Base-by-base conservation (phyloP, 2,888 invertebrate genomes). In the Stenolophus ochropezus region DNA sequence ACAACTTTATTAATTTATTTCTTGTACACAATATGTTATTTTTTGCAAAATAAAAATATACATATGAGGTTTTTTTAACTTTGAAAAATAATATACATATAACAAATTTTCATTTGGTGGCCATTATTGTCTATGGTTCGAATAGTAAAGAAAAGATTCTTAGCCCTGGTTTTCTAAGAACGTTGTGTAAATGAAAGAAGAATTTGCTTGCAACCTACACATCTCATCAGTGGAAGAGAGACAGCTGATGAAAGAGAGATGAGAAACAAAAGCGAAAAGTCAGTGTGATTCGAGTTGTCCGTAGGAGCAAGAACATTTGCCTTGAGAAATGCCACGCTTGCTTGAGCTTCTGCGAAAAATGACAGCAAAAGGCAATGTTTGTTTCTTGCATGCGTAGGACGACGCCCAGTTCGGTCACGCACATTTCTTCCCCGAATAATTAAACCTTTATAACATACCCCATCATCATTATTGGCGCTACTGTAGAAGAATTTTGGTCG, bases 301-400 rank as follows among this genome's bases (percentile, higher is more conserved):
- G 61, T 20, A 53, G n/a, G 75, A 56, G 18, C 27, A 53, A 53
- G 53, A 75, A 42, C 75, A 75, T 58, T 76, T 58, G 58, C 58
- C 76, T 76, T 58, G 58, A 76, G 76, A 58, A 58, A 76, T 47
- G 21, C 76, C 5, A 56, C 51, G 74, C 49, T 21, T 56, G 56
- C 21, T 21, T 56, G 56, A 56, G 56, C 16, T 76, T 56, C 21
- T 58, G 58, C 58, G 58, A 76, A 76, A 76, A 76, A 76, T 76
- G 76, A 76, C 76, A 76, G 8, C 56, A 8, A 42, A 42, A 42
- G 58, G n/a, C 47, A 53, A 76, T 76, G 76, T 76, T 76, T 76
- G 33, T 56, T 76, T 76, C 27, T 58, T 76, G 21, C 33, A 23
- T 56, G 56, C 21, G 56, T 56, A 20, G 20, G 18, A 33, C 4